phyloP scores from a whole-genome alignment of 2,888 invertebrate genomes.

The Drosophila percnosoma region DNA sequence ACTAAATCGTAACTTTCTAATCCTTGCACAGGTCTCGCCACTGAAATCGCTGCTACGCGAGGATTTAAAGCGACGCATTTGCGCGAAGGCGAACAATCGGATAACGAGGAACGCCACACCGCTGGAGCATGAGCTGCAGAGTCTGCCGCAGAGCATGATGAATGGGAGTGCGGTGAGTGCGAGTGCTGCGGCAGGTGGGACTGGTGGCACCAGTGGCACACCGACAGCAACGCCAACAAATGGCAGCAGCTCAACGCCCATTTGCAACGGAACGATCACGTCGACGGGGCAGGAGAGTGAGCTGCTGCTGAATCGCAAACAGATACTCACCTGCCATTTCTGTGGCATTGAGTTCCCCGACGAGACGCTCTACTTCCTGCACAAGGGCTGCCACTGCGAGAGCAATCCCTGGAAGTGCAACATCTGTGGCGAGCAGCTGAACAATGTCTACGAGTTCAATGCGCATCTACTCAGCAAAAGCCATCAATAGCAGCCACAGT shows the following conservation, averaged over 20 bases:
- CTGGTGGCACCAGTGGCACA: background rate
- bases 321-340: constrained; percentile 92
- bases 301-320: constrained; percentile 85
- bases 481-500: constrained; percentile 89
- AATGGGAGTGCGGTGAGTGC: constrained; percentile 56
- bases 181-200: constrained; percentile 13
- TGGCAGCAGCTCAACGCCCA: constrained; percentile 85
- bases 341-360: constrained; percentile 98
- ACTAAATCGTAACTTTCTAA: background rate
- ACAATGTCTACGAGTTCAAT: constrained; percentile 98
- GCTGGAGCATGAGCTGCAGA: constrained; percentile 71
- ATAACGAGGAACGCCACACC: constrained; percentile 83
- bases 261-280: constrained; percentile 88
- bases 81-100: constrained; percentile 88
- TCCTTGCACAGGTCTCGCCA: constrained; percentile 88
- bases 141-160: constrained; percentile 66
- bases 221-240: constrained; percentile 41
- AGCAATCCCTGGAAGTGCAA: constrained; percentile 99
- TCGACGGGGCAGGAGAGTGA: constrained; percentile 89
- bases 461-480: constrained; percentile 97
- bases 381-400: constrained; percentile 99
- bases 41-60: constrained; percentile 93
- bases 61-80: constrained; percentile 92
- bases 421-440: constrained; percentile 97
- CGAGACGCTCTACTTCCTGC: constrained; percentile 97